A percentile compares a stretch with the other conserved stretches of the same genome.
Evolutionary conservation across 2,888 invertebrate species (phyloP).

Genomic region (Stenolophus ochropezus): DNA sequence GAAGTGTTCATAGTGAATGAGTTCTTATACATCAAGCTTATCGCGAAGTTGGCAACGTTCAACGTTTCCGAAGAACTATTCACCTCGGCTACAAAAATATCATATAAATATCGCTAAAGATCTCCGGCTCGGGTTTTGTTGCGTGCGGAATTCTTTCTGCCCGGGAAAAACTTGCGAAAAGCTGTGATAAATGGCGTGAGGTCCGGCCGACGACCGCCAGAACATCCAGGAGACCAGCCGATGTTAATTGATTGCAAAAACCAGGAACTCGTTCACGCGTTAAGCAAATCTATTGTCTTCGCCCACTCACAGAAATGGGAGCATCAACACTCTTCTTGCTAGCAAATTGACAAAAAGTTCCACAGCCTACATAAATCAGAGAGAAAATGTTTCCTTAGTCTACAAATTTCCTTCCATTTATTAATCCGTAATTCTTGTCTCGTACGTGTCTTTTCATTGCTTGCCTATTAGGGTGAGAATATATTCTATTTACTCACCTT

Average conservation of each 20-base stretch:
- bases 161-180: neutral
- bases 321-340: neutral
- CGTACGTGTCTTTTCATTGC: no score
- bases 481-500: no score
- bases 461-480: no score
- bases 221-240: neutral
- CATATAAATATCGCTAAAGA: slow-evolving; percentile 20
- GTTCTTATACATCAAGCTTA: neutral
- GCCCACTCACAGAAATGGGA: neutral
- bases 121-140: neutral
- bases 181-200: slow-evolving; percentile 11
- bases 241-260: slow-evolving; percentile 26
- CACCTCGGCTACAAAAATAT: neutral
- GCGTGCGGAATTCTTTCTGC: neutral
- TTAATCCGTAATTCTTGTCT: no score
- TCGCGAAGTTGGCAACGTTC: neutral
- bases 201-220: slow-evolving; percentile 10
- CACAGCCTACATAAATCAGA: no score
- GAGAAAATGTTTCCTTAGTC: no score
- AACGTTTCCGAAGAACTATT: neutral
- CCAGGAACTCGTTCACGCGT: neutral
- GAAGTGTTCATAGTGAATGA: neutral
- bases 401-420: no score
- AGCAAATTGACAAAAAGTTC: no score
- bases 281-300: slow-evolving; percentile 21